Evolutionary conservation across 2,888 invertebrate species (phyloP).

Genomic region (Idaea aversata): DNA sequence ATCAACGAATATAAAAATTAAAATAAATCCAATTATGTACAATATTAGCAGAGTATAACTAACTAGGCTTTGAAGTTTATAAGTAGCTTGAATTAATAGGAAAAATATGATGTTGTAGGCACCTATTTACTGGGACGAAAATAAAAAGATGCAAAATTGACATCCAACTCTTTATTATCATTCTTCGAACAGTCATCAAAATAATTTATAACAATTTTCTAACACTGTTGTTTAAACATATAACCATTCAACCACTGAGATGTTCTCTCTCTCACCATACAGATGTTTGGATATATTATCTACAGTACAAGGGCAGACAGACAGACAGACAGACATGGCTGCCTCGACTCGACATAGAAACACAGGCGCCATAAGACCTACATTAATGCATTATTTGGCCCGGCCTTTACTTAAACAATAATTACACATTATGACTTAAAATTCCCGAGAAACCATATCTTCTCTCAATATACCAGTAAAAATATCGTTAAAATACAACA

Average conservation of each 20-base stretch:
- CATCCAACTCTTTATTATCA: constrained; percentile 82
- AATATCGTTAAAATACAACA: constrained; percentile 78
- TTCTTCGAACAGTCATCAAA: constrained; percentile 81
- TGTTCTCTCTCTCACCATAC: constrained; percentile 65
- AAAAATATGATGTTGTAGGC: neutral
- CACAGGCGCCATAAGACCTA: constrained; percentile 70
- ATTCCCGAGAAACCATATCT: constrained; percentile 49
- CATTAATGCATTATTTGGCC: constrained; percentile 79
- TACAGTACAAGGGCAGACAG: constrained; percentile 54
- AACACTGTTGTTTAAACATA: constrained; percentile 80
- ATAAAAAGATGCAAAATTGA: constrained; percentile 62
- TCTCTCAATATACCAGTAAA: constrained; percentile 64
- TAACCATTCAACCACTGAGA: constrained; percentile 78
- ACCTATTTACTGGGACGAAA: constrained; percentile 8
- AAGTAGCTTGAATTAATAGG: no score
- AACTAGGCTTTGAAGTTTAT: no score
- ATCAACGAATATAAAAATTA: constrained; percentile 21
- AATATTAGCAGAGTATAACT: no score
- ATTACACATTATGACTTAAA: constrained; percentile 78
- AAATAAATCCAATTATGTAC: neutral
- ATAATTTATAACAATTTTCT: constrained; percentile 82
- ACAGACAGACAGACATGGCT: constrained; percentile 37
- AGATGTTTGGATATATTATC: constrained; percentile 36
- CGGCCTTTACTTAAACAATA: constrained; percentile 77
- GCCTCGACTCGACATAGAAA: constrained; percentile 60